A percentile compares a stretch with the other conserved stretches of the same genome.
These are phyloP conservation scores for Mnemiopsis leidyi DNA, from an alignment of 37 sponge, comb jelly and placozoan genomes.

Conservation along the genomic window DNA sequence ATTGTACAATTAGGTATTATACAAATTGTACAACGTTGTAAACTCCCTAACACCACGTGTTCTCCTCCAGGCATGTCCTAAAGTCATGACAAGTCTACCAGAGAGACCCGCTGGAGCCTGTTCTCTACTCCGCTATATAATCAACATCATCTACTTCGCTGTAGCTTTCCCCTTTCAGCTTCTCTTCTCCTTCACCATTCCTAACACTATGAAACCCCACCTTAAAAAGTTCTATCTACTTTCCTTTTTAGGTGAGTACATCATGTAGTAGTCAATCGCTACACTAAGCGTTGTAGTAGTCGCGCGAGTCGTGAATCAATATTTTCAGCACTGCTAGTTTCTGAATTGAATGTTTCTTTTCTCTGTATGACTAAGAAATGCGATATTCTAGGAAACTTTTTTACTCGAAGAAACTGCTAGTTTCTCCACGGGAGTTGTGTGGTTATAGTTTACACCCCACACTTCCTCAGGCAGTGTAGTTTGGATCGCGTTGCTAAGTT, in stretches of 20 bases:
- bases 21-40: too few species aligned
- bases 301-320: too few species aligned
- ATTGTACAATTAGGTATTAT: too few species aligned
- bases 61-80: not conserved
- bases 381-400: too few species aligned
- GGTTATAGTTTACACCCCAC: too few species aligned
- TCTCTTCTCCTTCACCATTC: slow-evolving; percentile 84
- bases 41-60: not conserved
- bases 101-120: not conserved
- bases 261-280: too few species aligned
- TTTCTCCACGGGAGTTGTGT: too few species aligned
- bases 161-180: slow-evolving; percentile 78
- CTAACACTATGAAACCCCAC: slow-evolving; percentile 71
- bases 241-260: slow-evolving; percentile 68
- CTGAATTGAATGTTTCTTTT: too few species aligned
- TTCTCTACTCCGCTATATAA: not conserved
- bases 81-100: slow-evolving; percentile 13
- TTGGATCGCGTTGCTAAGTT: slow-evolving; percentile 84
- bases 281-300: too few species aligned
- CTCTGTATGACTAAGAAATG: too few species aligned
- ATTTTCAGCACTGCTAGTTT: too few species aligned
- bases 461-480: slow-evolving; percentile 66
- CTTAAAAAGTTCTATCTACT: slow-evolving; percentile 73
- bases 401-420: too few species aligned
- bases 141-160: slow-evolving; percentile 74